Evolutionary conservation across 1,140 invertebrate species (phyloP).

Genomic region (Cylas formicarius): DNA sequence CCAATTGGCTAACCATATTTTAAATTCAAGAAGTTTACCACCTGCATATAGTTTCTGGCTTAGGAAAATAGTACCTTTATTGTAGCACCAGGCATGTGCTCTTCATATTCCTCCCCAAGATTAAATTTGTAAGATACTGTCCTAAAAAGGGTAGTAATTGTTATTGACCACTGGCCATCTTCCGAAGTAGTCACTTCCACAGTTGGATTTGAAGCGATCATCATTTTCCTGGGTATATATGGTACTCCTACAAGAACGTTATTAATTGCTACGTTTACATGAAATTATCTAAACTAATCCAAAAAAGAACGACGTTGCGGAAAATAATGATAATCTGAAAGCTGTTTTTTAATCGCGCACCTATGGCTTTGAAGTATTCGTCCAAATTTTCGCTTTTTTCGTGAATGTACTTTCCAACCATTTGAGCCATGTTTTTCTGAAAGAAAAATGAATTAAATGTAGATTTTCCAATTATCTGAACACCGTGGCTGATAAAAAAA

Average conservation of each 20-base stretch:
- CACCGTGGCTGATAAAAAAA: too few relatives aligned
- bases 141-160: constrained; percentile 47
- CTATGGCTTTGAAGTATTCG: constrained; percentile 53
- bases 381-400: constrained; percentile 55
- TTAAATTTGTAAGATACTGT: constrained; percentile 44
- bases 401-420: constrained; percentile 52
- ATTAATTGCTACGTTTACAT: constrained; percentile 1
- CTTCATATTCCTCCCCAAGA: constrained; percentile 47
- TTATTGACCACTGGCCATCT: constrained; percentile 49
- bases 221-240: constrained; percentile 55
- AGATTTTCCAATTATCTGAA: too few relatives aligned
- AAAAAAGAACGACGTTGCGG: too few relatives aligned
- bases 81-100: constrained; percentile 43
- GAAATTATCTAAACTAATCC: constrained; percentile 5
- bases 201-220: constrained; percentile 49
- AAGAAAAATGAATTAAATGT: too few relatives aligned
- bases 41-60: too few relatives aligned
- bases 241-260: constrained; percentile 38
- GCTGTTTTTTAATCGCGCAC: constrained; percentile 39
- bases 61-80: too few relatives aligned
- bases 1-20: too few relatives aligned
- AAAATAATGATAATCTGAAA: constrained; percentile 31
- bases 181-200: constrained; percentile 50
- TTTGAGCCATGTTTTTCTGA: constrained; percentile 34
- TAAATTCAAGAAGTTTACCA: too few relatives aligned